phyloP scores from a whole-genome alignment of 1,140 invertebrate genomes.

The Penaeus chinensis region DNA sequence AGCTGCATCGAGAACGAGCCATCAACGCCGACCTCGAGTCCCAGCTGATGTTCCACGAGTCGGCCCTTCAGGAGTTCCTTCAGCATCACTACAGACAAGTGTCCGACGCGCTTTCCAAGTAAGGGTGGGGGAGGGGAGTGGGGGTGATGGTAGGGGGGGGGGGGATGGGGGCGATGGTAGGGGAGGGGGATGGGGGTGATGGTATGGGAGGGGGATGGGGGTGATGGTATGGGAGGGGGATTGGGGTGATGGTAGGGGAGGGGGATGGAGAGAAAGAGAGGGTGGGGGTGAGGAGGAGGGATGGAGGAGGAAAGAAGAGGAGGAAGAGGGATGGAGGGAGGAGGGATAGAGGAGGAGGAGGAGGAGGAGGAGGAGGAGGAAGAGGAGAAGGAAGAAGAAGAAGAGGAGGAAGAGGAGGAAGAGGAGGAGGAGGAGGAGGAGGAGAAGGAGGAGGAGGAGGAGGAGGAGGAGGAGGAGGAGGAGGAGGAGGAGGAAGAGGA shows the following conservation, averaged over 20 bases:
- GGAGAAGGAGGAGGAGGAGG: no score
- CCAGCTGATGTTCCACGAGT: constrained; percentile 46
- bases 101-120: constrained; percentile 44
- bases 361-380: no score
- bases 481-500: no score
- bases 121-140: neutral
- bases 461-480: no score
- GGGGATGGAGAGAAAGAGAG: no score
- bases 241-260: no score
- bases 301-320: neutral
- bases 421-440: no score
- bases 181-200: neutral
- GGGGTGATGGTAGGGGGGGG: no score
- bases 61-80: constrained; percentile 54
- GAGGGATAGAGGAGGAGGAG: neutral
- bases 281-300: neutral
- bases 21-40: constrained; percentile 40
- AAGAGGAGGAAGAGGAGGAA: no score
- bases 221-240: neutral
- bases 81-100: constrained; percentile 55
- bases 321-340: no score
- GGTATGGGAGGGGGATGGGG: neutral
- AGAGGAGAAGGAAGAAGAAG: no score
- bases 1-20: constrained; percentile 31
- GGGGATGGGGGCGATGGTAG: neutral